Percentiles rank a stretch among this genome's conserved stretches.
These are phyloP conservation scores for Cephus runcator DNA, from an alignment of 2,888 invertebrate species.

Conservation along the genomic window DNA sequence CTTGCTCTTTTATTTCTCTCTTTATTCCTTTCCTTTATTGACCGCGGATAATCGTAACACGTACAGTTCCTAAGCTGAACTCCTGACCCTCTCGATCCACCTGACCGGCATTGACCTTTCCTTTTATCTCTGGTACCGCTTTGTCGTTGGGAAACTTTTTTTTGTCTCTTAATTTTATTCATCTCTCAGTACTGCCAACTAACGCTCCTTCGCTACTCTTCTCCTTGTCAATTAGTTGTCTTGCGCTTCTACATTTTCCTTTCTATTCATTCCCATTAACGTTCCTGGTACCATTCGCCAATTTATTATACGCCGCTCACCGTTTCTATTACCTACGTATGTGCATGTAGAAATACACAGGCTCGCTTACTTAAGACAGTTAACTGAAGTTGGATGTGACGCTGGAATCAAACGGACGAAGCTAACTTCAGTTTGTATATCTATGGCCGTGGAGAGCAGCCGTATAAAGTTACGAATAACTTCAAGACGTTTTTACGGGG, in stretches of 20 bases:
- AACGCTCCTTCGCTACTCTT: constrained; percentile 16
- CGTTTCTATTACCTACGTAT: background rate
- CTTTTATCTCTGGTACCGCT: constrained; percentile 19
- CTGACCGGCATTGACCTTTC: background rate
- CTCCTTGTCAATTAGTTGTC: constrained; percentile 15
- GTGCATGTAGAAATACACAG: background rate
- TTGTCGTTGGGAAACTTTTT: background rate
- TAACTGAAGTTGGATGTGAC: background rate
- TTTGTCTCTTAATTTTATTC: constrained; percentile 40
- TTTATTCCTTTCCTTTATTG: constrained; percentile 14
- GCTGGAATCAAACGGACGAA: background rate
- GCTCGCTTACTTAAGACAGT: background rate
- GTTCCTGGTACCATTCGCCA: background rate
- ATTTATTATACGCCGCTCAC: background rate
- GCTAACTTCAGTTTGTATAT: background rate
- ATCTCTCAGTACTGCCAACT: constrained; percentile 8
- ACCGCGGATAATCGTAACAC: background rate
- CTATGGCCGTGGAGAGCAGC: background rate
- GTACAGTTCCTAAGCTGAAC: background rate
- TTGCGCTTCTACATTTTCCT: background rate
- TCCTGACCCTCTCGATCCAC: background rate
- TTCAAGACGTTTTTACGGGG: background rate
- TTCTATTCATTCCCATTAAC: background rate
- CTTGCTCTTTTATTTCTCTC: constrained; percentile 46
- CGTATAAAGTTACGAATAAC: background rate